These are phyloP conservation scores for Phodopus roborovskii DNA, from an alignment of 2,113 vertebrate genomes.

Conservation along the genomic window DNA sequence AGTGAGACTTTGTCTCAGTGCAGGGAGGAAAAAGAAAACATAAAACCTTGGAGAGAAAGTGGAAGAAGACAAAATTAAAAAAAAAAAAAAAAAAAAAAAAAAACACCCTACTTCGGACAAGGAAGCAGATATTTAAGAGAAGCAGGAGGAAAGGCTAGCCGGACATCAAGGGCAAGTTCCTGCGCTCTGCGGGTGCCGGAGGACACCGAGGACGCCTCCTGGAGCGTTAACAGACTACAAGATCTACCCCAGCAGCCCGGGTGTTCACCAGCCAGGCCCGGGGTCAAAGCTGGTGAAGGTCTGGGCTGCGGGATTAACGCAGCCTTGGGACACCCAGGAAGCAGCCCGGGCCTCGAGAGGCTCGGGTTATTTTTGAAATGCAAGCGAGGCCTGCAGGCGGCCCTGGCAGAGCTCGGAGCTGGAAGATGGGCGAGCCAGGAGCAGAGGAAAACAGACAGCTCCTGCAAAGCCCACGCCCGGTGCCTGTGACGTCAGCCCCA, in stretches of 20 bases:
- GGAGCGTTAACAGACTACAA: background rate
- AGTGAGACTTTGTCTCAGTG: background rate
- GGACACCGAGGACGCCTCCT: background rate
- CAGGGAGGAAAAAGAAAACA: rapidly evolving
- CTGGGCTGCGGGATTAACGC: background rate
- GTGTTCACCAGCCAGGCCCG: background rate
- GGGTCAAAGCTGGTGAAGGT: background rate
- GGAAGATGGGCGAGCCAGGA: conserved; percentile 52
- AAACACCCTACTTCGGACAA: background rate
- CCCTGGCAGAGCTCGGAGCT: conserved; percentile 73
- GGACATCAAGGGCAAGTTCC: background rate
- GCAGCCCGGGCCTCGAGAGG: conserved; percentile 58
- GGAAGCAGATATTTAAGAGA: background rate
- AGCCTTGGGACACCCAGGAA: conserved; percentile 57
- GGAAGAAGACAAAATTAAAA: background rate
- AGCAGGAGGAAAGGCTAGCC: conserved; percentile 3
- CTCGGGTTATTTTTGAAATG: conserved; percentile 78
- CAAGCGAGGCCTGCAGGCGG: conserved; percentile 70
- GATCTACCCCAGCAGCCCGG: background rate
- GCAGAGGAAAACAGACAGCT: conserved; percentile 61
- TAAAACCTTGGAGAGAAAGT: background rate
- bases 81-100: background rate
- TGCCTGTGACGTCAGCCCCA: conserved; percentile 65
- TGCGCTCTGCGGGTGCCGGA: background rate
- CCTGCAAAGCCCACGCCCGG: conserved; percentile 55